Evolutionary conservation across 2,888 invertebrate species (phyloP), one percentile per base, ranked within the genome.

Genomic region (Dynastes tityus): DNA sequence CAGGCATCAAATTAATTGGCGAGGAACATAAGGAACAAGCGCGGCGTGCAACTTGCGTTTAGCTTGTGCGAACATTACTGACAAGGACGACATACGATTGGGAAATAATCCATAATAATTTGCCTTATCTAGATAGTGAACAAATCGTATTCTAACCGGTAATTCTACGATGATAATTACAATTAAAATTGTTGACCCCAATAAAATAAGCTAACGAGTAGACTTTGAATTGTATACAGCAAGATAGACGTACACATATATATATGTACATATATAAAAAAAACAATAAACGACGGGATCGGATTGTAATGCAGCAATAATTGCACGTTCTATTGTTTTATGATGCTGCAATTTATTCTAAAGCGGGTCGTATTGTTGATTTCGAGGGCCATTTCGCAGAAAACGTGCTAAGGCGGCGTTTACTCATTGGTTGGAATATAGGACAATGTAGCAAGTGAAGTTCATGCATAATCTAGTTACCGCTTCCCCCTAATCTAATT

Each of bases 181-280:
- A 61, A 61, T 61, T 61, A 61, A 61, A 61, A 61, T 61, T 29
- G 27, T 61, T 9, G 61, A 61, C 61, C 61, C 61, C 61, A 29
- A 61, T 61, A 61, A 22, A 61, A 61, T 27, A 61, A 61, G 3
- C 53, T 53, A 53, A 53, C 16, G 16, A 53, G 4, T 13, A n/a
- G 53, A 9, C 51, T 51, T 51, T 51, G 8, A 53, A 11, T 40
- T 40, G 53, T 53, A 53, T 53, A 45, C 11, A 0, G 8, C 45
- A 2, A 55, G n/a, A 9, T 2, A 61, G 16, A 22, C 32, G 32
- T 37, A 37, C 5, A 37, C 5, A 37, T 37, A 32, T 3, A 32
- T 3, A 32, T 32, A 32, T 2, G 32, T 32, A 27, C 27, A 22
- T 27, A 27, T 61, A 29, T 27, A 22, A 9, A 29, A 61, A 61